Evolutionary conservation across 2,888 invertebrate genomes (phyloP), one percentile per base, ranked within the genome.

Genomic region (Hybos culiciformis): DNA sequence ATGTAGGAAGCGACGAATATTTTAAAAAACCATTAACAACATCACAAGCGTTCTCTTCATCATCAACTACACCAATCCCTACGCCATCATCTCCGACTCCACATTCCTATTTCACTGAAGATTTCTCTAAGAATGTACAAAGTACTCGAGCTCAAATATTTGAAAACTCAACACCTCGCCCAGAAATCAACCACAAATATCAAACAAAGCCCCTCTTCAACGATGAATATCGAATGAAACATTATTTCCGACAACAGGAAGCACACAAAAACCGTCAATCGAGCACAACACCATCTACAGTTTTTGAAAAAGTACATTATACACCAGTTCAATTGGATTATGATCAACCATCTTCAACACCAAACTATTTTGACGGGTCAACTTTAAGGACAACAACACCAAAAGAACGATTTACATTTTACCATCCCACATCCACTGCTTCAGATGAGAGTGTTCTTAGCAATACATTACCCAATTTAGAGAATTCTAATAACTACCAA

Each of bases 221-320:
- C 11, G 65, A 66, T 39, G 64, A 66, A 46, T 56, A 55, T 15
- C 59, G 59, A 39, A 64, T 66, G 63, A 66, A 66, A 48, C 60
- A 60, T n/a, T 66, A 65, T 47, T 66, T 57, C 55, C 58, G 60
- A 3, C 60, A 65, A 42, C 66, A 66, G 43, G 57, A 63, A 24
- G 64, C 63, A 15, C 61, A 62, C 55, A 63, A 61, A 15, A 60
- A 60, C 41, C 60, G 61, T 1, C 37, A 51, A 5, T 45, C 49
- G 2, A 34, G 41, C 3, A 54, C 58, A 17, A 56, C 58, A 0
- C 45, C 46, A 18, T 42, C 46, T 12, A 7, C 44, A 14, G 55
- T 49, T 20, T 47, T 59, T 1, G 62, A 63, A 37, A 61, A 55
- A 42, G 52, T 61, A 4, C 58, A 61, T 18, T 66, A 65, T 26